phyloP scores from a whole-genome alignment of 2,113 vertebrate genomes.

The Blennius ocellaris region DNA sequence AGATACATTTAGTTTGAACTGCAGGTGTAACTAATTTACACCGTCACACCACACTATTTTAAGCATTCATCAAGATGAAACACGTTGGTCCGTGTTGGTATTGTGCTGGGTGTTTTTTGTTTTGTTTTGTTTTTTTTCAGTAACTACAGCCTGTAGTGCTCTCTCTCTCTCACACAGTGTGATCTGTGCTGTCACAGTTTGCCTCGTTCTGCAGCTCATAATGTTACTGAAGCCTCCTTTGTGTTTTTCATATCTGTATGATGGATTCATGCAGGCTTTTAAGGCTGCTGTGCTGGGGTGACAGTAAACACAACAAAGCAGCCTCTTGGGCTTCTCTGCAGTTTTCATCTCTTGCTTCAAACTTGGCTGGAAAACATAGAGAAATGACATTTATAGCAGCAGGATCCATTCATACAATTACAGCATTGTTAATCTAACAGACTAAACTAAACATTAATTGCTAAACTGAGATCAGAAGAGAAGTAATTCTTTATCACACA shows the following conservation, averaged over 20 bases:
- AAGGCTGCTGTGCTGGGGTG: not conserved
- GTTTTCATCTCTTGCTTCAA: not conserved
- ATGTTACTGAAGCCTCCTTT: constrained; percentile 36
- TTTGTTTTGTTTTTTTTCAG: constrained; percentile 8
- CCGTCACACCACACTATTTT: constrained; percentile 13
- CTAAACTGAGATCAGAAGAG: constrained; percentile 29
- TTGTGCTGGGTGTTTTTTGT: constrained; percentile 7
- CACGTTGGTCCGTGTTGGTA: constrained; percentile 32
- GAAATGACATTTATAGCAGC: not conserved
- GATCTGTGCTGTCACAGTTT: constrained; percentile 40
- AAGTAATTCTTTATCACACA: constrained; percentile 3
- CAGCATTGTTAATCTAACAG: constrained; percentile 21
- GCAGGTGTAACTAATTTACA: constrained; percentile 39
- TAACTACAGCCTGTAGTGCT: constrained; percentile 19
- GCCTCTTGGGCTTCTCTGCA: constrained; percentile 5
- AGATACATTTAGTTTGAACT: not conserved
- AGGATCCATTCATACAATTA: constrained; percentile 10
- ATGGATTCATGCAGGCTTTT: constrained; percentile 13
- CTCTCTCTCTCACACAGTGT: constrained; percentile 4
- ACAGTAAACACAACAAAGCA: constrained; percentile 18
- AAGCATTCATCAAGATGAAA: constrained; percentile 19
- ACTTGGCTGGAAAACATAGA: not conserved
- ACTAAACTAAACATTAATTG: constrained; percentile 24
- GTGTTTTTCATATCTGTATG: constrained; percentile 22
- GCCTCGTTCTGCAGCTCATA: constrained; percentile 47